Base-by-base conservation (phyloP, 2,888 invertebrate species). In the Coelogynopora nodosa region DNA sequence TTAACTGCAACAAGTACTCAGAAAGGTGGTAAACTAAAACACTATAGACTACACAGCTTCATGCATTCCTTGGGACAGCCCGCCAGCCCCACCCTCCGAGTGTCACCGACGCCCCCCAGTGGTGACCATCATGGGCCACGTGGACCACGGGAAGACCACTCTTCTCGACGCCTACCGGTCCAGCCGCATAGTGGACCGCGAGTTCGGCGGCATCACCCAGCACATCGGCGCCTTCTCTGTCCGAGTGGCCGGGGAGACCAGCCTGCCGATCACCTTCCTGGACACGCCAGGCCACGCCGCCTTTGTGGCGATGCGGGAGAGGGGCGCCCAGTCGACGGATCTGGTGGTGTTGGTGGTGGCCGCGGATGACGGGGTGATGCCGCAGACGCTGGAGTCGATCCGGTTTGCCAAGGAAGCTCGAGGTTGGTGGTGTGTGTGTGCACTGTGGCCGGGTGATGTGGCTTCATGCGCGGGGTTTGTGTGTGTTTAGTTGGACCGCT, bases 281-380 rank as follows among this genome's bases (percentile, higher is more conserved):
- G 99, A 99, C 93, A 99, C 99, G 10, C 99, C 99, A 0, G 99
- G 99, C 0, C 99, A 99, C 93, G 98, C 98, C 0, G 99, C 99
- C 0, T 99, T 99, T 92, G 94, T 94, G 83, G 94, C 97, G 0
- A 98, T 99, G 97, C 93, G 98, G 86, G 94, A 95, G 5, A 94
- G 98, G 84, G 99, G 99, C n/a, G 98, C 98, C 0, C 93, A 94
- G 89, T 94, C 95, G n/a, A 98, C 99, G 0, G 99, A 99, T 92
- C 94, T 98, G 86, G 96, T 98, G 85, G 95, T 98, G 87, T 93
- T 98, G 86, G 92, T 92, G 18, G 98, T 99, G 30, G 99, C 99
- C 0, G 98, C 98, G 0, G 98, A 99, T 92, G 99, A 99, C 92
- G 98, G 99, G 0, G 97, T 98, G 80, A 98, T 97, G 97, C 95